phyloP scores from a whole-genome alignment of 92 coral and sea anemone genomes.

The Muricea muricata region DNA sequence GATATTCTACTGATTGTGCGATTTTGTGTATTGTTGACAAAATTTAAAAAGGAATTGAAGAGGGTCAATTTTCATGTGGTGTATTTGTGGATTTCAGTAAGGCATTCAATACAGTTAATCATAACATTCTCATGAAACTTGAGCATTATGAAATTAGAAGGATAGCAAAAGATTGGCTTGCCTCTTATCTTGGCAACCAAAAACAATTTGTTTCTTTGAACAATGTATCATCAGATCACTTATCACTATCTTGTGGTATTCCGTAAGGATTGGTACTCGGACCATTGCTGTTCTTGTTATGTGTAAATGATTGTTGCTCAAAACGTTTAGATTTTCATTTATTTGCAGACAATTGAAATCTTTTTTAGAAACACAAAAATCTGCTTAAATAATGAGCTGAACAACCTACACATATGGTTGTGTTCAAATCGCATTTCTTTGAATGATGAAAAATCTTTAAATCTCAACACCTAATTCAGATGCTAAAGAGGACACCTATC shows the following conservation, averaged over 20 bases:
- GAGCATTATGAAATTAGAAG: neutral
- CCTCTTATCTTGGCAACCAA: neutral
- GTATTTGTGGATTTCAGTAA: neutral
- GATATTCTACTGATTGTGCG: neutral
- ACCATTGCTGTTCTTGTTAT: constrained; percentile 6
- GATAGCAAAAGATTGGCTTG: neutral
- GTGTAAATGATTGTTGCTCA: constrained; percentile 4
- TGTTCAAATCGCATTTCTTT: neutral
- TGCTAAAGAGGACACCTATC: no score
- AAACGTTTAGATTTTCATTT: constrained; percentile 17
- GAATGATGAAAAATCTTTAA: neutral
- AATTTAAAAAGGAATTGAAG: neutral
- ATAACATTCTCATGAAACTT: neutral
- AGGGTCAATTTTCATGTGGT: neutral
- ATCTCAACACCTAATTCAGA: no score
- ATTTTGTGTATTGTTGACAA: neutral
- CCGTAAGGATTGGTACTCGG: constrained; percentile 16
- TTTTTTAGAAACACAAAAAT: neutral
- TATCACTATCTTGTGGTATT: constrained; percentile 40
- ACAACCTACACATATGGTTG: neutral
- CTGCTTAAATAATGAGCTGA: neutral
- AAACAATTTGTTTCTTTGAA: neutral
- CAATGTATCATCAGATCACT: constrained; percentile 20
- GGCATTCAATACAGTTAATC: neutral
- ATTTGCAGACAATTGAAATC: neutral